These are phyloP conservation scores for Odocoileus virginianus DNA, from an alignment of 2,113 vertebrate genomes.

Conservation along the genomic window DNA sequence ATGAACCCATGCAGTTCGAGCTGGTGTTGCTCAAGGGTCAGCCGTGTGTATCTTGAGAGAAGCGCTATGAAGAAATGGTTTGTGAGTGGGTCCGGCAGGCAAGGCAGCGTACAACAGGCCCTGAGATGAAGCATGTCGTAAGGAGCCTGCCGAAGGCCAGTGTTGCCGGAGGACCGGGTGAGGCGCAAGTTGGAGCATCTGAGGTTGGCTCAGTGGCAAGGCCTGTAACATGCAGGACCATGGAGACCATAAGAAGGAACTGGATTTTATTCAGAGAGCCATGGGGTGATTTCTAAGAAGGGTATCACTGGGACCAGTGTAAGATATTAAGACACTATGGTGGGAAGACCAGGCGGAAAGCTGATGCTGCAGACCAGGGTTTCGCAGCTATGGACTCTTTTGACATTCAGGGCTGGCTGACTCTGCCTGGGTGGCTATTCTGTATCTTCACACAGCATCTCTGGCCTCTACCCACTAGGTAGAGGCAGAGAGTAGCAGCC, in stretches of 20 bases:
- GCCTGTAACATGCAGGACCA: not conserved
- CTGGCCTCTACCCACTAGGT: not conserved
- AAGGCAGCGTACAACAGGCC: not conserved
- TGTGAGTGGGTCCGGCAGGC: not conserved
- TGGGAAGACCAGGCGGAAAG: not conserved
- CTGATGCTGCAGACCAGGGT: too few relatives aligned
- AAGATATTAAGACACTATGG: not conserved
- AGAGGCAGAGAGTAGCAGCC: not conserved
- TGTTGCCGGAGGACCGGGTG: accelerated
- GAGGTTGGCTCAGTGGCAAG: not conserved
- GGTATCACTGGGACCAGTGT: not conserved
- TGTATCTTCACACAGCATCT: not conserved
- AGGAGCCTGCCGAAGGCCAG: not conserved
- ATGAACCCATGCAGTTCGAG: not conserved
- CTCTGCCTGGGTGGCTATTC: accelerated
- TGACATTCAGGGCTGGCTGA: not conserved
- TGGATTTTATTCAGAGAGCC: not conserved
- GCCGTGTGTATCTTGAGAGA: not conserved
- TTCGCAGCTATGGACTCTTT: not conserved
- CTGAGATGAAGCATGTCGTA: not conserved
- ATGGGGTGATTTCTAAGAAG: not conserved
- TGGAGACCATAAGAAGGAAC: not conserved
- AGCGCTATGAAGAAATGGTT: not conserved
- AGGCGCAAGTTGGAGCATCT: not conserved
- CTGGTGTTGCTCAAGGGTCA: not conserved